phyloP scores from a whole-genome alignment of 2,888 invertebrate species.

The Hartigia nigra region DNA sequence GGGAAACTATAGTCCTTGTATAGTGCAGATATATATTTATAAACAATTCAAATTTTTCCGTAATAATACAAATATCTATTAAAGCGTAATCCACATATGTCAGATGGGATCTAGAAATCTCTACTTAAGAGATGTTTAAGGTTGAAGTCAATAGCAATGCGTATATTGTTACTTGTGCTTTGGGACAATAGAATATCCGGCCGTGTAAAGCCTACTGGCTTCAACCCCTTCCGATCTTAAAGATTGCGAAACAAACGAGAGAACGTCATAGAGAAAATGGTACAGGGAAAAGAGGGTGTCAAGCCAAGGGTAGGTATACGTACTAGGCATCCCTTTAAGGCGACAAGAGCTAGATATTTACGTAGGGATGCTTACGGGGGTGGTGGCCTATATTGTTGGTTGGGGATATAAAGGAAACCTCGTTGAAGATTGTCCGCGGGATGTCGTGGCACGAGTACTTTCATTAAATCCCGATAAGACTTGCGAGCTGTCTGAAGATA shows the following conservation, averaged over 20 bases:
- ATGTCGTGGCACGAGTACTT: neutral
- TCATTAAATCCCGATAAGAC: neutral
- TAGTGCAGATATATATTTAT: neutral
- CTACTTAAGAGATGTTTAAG: neutral
- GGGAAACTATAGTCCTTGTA: conserved; percentile 49
- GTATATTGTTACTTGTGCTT: neutral
- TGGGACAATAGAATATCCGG: neutral
- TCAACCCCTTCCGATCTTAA: conserved; percentile 64
- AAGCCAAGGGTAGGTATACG: conserved; percentile 45
- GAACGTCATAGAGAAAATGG: conserved; percentile 45
- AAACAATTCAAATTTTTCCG: neutral
- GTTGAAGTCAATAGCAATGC: neutral
- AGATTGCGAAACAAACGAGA: conserved; percentile 66
- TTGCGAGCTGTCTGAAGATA: neutral
- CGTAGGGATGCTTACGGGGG: neutral
- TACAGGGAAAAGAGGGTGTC: conserved; percentile 60
- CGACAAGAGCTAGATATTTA: neutral
- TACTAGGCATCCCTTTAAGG: conserved; percentile 26
- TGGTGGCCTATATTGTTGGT: neutral
- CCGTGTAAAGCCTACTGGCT: conserved; percentile 5
- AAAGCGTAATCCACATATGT: neutral
- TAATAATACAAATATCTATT: neutral
- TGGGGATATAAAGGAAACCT: neutral
- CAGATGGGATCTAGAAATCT: neutral
- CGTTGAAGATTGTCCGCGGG: neutral